Evolutionary conservation across 1,140 invertebrate species (phyloP), one percentile per base, ranked within the genome.

Genomic region (Tachypleus tridentatus): DNA sequence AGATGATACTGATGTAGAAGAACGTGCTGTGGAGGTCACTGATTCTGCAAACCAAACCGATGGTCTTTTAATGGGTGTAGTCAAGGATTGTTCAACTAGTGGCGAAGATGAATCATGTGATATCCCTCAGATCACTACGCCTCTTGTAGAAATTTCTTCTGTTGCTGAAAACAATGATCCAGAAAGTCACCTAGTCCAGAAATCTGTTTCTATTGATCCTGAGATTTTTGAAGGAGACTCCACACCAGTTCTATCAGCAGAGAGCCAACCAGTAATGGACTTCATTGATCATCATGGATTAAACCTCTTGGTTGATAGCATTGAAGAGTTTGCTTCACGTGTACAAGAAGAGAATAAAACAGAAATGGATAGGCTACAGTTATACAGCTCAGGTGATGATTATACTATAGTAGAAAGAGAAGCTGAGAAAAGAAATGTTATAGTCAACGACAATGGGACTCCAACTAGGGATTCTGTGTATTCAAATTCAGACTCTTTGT

Each of bases 231-330:
- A 29, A 29, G 29, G 29, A 29, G 29, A 29, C 29, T 29, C 29
- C 29, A 57, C 64, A 47, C 64, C 64, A 63, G 61, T 64, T 29
- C 52, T 70, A 54, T 61, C 69, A 10, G 69, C 65, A 51, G 66
- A 70, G 51, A 68, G 66, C 29, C 65, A 65, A 51, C 69, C 69
- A 47, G 69, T 70, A 11, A 70, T 70, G 66, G 65, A 70, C 49
- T 70, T 70, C 54, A 70, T 70, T 54, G 69, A 70, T 58, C 64
- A 67, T 49, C 69, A 87, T 70, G 89, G 89, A 0, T 74, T 92
- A 54, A 87, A 91, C 76, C 73, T 92, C 10, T 73, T 91, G 5
- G 90, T 87, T 0, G 89, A 88, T 70, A 90, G 87, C 71, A 89
- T 90, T 62, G 85, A 85, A 66, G 84, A 87, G 52, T 67, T 64